Percentiles rank a stretch among this genome's conserved stretches.
These are phyloP conservation scores for Mythimna albipuncta DNA, from an alignment of 2,888 invertebrate genomes.

Conservation along the genomic window DNA sequence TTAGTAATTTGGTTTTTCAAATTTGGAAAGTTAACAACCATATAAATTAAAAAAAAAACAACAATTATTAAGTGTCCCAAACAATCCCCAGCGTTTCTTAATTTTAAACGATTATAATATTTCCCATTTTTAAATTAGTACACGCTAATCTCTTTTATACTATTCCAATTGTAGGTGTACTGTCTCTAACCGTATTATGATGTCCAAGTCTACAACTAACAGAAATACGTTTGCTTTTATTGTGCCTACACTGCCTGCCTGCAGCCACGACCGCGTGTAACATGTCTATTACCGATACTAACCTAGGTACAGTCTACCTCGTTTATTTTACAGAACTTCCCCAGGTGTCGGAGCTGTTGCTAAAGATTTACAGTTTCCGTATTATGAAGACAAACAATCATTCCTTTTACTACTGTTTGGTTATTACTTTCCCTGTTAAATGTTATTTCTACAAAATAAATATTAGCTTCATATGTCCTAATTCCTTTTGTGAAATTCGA, in stretches of 20 bases:
- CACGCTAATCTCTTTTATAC: background rate
- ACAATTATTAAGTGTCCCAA: no score
- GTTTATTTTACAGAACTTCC: conserved; percentile 29
- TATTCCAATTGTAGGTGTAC: background rate
- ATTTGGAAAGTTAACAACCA: no score
- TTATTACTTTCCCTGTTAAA: conserved; percentile 35
- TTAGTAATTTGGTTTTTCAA: no score
- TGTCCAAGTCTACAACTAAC: conserved; percentile 33
- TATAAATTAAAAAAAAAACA: no score
- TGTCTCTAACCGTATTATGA: conserved; percentile 14
- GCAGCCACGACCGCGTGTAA: conserved; percentile 3
- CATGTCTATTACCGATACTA: conserved; percentile 14
- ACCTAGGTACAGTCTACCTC: conserved; percentile 16
- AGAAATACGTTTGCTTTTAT: conserved; percentile 27
- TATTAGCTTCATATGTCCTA: conserved; percentile 46
- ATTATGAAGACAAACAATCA: conserved; percentile 44
- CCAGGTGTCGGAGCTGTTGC: conserved; percentile 32
- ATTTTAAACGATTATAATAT: no score
- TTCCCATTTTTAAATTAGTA: background rate
- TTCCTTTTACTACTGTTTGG: conserved; percentile 26
- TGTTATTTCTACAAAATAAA: conserved; percentile 48
- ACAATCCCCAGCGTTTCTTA: no score
- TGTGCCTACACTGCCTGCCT: conserved; percentile 12
- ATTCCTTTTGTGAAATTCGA: conserved; percentile 49
- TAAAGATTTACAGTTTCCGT: conserved; percentile 40